phyloP scores from a whole-genome alignment of 2,113 vertebrate genomes.

The Rhodinocichla rosea region DNA sequence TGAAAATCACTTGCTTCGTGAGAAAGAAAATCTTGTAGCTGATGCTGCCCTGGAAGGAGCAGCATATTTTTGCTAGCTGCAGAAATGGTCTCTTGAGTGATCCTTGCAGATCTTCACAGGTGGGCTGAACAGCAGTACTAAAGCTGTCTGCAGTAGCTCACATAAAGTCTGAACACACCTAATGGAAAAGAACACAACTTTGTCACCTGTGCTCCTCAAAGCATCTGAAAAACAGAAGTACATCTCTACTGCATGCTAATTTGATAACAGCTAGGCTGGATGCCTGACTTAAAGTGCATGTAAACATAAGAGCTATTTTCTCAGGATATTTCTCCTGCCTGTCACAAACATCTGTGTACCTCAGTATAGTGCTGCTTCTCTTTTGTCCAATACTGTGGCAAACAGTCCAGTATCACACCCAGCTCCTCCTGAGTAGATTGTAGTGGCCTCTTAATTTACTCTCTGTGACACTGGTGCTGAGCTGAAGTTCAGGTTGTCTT shows the following conservation, averaged over 20 bases:
- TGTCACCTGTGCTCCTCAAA: not conserved
- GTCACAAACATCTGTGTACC: not conserved
- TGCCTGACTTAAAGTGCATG: not conserved
- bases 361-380: not conserved
- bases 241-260: not conserved
- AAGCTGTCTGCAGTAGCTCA: not conserved
- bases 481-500: not conserved
- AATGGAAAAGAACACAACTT: not conserved
- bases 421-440: not conserved
- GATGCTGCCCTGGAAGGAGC: not conserved
- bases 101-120: not conserved
- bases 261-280: not conserved
- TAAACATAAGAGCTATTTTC: not conserved
- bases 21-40: not conserved
- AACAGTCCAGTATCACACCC: not conserved
- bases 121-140: not conserved
- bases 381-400: not conserved
- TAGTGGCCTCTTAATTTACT: not conserved
- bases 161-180: not conserved
- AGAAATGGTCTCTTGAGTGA: not conserved
- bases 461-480: not conserved
- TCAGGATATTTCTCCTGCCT: not conserved
- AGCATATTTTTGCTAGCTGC: not conserved
- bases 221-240: not conserved
- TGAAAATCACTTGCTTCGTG: not conserved